phyloP scores from a whole-genome alignment of 2,113 vertebrate species.

The Conger conger region DNA sequence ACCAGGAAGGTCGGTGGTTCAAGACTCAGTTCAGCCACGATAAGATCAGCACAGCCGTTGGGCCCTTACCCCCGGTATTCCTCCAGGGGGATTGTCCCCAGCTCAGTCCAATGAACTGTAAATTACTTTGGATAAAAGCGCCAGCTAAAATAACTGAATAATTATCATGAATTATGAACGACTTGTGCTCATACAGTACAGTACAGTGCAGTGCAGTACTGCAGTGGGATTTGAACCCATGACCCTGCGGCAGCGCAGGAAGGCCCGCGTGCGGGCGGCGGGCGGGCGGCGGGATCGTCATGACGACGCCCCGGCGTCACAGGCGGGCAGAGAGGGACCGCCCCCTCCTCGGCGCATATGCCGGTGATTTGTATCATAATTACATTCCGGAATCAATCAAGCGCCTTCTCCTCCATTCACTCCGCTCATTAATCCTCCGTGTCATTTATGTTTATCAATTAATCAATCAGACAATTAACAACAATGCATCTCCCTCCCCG shows the following conservation, averaged over 20 bases:
- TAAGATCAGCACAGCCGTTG: no score
- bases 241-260: background rate
- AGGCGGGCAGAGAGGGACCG: background rate
- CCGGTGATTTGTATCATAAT: conserved; percentile 49
- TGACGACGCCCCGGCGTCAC: conserved; percentile 10
- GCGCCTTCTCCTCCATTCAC: conserved; percentile 29
- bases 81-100: no score
- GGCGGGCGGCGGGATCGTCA: background rate
- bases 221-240: background rate
- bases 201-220: background rate
- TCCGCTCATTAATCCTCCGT: conserved; percentile 44
- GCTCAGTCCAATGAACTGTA: no score
- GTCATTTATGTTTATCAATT: conserved; percentile 51
- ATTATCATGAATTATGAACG: no score
- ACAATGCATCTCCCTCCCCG: conserved; percentile 38
- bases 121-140: no score
- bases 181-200: background rate
- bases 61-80: no score
- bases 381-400: conserved; percentile 41
- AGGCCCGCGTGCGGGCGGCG: no score
- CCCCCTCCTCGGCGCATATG: conserved; percentile 19
- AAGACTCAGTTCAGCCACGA: no score
- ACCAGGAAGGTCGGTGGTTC: no score
- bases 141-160: no score
- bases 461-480: conserved; percentile 52